A percentile compares a stretch with the other conserved stretches of the same genome.
Evolutionary conservation across 2,797 vertebrate genomes (phyloP).

Genomic region (Myripristis murdjan): DNA sequence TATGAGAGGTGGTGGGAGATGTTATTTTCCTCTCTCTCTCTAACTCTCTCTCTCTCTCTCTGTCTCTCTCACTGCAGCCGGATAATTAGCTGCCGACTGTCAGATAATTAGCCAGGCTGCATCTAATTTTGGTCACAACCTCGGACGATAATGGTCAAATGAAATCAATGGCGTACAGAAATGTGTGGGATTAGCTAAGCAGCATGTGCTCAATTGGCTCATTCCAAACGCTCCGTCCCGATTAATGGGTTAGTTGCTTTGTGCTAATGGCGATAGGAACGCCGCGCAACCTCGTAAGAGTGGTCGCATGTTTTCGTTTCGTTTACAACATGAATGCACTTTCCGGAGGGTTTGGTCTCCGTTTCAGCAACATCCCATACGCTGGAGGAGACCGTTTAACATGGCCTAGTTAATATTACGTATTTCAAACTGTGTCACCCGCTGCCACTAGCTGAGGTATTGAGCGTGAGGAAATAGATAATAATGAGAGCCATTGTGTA

Average conservation of each 20-base stretch:
- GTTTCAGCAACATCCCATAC: constrained; percentile 16
- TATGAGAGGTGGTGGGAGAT: constrained; percentile 36
- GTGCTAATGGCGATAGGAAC: constrained; percentile 50
- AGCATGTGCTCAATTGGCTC: constrained; percentile 73
- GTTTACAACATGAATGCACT: constrained; percentile 24
- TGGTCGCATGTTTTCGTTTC: constrained; percentile 49
- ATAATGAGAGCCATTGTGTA: constrained; percentile 56
- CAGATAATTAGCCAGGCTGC: constrained; percentile 80
- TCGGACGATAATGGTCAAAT: constrained; percentile 79
- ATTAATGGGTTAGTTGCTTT: constrained; percentile 62
- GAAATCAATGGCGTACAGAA: constrained; percentile 75
- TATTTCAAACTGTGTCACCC: constrained; percentile 46
- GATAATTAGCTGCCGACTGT: constrained; percentile 82
- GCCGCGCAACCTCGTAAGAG: constrained; percentile 8
- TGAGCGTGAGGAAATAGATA: constrained; percentile 56
- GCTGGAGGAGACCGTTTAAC: constrained; percentile 14
- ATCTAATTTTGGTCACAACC: constrained; percentile 83
- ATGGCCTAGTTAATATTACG: constrained; percentile 28
- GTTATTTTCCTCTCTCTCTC: constrained; percentile 10
- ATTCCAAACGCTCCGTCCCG: constrained; percentile 58
- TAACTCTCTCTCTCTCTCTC: constrained; percentile 30
- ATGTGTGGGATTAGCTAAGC: constrained; percentile 74
- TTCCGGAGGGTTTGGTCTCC: neutral
- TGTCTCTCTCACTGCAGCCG: constrained; percentile 55
- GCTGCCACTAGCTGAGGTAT: constrained; percentile 35